phyloP scores from a whole-genome alignment of 2,888 invertebrate species.

The Exocentrus adspersus region DNA sequence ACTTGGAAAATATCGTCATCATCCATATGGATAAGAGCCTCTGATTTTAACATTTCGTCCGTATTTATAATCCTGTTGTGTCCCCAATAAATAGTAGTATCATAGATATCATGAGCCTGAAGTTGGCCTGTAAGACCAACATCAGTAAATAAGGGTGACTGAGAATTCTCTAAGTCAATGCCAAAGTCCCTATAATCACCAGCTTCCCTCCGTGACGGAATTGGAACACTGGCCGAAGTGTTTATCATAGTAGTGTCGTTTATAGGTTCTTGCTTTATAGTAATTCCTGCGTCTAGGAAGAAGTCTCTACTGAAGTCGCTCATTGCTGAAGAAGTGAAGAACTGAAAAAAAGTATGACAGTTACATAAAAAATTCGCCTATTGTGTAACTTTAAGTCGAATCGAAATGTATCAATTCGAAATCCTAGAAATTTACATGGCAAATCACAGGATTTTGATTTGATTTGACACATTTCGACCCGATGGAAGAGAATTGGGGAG shows the following conservation, averaged over 20 bases:
- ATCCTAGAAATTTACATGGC: too few relatives aligned
- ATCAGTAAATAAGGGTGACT: slow-evolving; percentile 67
- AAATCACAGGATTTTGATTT: too few relatives aligned
- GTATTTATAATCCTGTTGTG: slow-evolving; percentile 53
- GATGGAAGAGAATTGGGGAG: too few relatives aligned
- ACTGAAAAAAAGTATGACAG: background rate
- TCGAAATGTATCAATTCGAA: too few relatives aligned
- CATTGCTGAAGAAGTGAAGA: slow-evolving; percentile 60
- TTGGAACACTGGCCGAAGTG: slow-evolving; percentile 72
- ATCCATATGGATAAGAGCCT: slow-evolving; percentile 78
- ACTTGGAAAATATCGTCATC: slow-evolving; percentile 92
- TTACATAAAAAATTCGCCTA: too few relatives aligned
- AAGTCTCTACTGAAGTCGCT: slow-evolving; percentile 73
- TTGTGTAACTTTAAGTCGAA: too few relatives aligned
- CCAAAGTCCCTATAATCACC: slow-evolving; percentile 66
- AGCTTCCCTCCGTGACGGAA: slow-evolving; percentile 68
- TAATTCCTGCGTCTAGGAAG: slow-evolving; percentile 71
- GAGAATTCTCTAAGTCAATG: slow-evolving; percentile 68
- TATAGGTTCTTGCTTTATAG: slow-evolving; percentile 71
- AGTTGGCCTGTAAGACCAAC: slow-evolving; percentile 55
- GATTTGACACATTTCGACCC: too few relatives aligned
- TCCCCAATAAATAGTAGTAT: slow-evolving; percentile 64
- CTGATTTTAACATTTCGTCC: slow-evolving; percentile 63
- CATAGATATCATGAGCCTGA: slow-evolving; percentile 60
- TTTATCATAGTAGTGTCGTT: slow-evolving; percentile 63